phyloP scores from a whole-genome alignment of 1,140 invertebrate species.

The Ostrea edulis region DNA sequence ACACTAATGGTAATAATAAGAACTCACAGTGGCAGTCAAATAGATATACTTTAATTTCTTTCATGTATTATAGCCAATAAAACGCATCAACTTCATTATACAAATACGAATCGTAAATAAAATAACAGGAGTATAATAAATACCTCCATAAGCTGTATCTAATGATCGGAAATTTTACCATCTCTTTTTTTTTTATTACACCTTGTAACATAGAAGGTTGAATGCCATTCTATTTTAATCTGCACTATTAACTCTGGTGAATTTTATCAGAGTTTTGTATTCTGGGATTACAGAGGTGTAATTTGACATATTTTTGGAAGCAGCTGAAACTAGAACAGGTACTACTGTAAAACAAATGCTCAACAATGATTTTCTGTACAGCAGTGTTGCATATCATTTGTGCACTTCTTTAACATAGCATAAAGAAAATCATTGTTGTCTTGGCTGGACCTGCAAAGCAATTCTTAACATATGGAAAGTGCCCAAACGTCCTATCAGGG shows the following conservation, averaged over 20 bases:
- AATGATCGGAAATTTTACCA: not conserved
- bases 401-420: not conserved
- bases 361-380: slow-evolving; percentile 11
- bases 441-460: slow-evolving; percentile 12
- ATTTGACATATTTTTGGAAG: not conserved
- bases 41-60: not conserved
- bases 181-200: not conserved
- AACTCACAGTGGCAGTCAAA: not conserved
- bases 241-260: not conserved
- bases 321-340: slow-evolving; percentile 5
- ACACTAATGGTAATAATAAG: not conserved
- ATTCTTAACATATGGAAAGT: slow-evolving; percentile 8
- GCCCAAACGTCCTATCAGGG: slow-evolving; percentile 17
- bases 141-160: not conserved
- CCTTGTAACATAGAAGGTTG: not conserved
- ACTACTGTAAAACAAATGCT: not conserved
- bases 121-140: not conserved
- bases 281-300: slow-evolving; percentile 11
- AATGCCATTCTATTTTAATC: not conserved
- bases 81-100: not conserved
- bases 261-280: not conserved
- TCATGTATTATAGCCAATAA: not conserved
- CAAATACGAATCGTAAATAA: not conserved
- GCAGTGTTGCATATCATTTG: not conserved
- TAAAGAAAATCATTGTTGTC: slow-evolving; percentile 12